Evolutionary conservation across 2,113 vertebrate genomes (phyloP).

Genomic region (Stercorarius parasiticus): DNA sequence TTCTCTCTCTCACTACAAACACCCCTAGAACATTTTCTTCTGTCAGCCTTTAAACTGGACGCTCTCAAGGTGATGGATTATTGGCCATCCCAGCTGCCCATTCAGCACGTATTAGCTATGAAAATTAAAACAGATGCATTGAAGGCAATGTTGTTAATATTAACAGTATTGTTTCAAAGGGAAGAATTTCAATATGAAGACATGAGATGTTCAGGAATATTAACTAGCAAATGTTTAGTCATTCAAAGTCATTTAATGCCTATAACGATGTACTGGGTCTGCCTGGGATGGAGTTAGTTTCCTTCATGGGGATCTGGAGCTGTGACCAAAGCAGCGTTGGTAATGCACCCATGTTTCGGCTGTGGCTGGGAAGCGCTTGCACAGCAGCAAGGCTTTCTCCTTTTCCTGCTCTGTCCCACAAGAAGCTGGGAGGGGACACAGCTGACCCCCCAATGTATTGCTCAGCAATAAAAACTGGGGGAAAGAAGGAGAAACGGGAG

Average conservation of each 20-base stretch:
- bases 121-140: background rate
- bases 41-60: background rate
- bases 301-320: background rate
- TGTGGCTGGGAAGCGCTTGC: background rate
- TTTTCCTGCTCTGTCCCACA: background rate
- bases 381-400: background rate
- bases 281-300: background rate
- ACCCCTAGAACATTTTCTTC: background rate
- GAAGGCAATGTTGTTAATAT: background rate
- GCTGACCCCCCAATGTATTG: background rate
- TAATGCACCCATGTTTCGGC: fast-evolving
- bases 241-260: background rate
- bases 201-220: background rate
- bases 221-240: background rate
- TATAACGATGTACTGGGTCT: fast-evolving
- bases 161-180: background rate
- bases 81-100: background rate
- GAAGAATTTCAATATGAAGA: background rate
- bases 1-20: background rate
- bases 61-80: background rate
- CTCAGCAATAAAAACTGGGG: background rate
- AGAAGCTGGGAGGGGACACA: background rate
- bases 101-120: background rate
- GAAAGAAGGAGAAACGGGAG: too few relatives aligned
- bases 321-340: fast-evolving